These are phyloP conservation scores for Haliclona indistincta DNA, from an alignment of 37 sponge, comb jelly and placozoan species.

Conservation along the genomic window DNA sequence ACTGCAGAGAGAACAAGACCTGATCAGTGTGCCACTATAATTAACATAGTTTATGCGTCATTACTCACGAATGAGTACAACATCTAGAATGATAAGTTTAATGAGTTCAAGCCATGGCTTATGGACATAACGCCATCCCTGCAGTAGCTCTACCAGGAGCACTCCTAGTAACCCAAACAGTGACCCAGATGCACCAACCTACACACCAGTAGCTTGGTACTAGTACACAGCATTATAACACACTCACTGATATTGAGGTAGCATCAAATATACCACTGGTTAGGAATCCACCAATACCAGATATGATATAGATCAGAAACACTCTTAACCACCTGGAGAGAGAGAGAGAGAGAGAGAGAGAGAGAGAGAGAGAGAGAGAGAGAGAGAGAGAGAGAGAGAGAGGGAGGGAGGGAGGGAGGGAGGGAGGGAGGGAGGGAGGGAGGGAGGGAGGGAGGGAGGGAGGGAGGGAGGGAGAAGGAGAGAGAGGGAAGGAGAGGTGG, in stretches of 20 bases:
- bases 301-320: constrained; percentile 76
- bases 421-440: not conserved
- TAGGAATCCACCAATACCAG: constrained; percentile 87
- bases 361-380: not conserved
- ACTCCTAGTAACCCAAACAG: constrained; percentile 89
- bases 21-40: too few species aligned
- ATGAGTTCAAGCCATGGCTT: constrained; percentile 71
- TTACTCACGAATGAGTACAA: constrained; percentile 20
- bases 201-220: constrained; percentile 8
- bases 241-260: constrained; percentile 45
- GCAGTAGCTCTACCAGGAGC: constrained; percentile 83
- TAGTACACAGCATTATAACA: not conserved
- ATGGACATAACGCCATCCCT: constrained; percentile 80
- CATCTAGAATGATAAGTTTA: constrained; percentile 50
- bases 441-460: not conserved
- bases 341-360: not conserved
- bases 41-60: not conserved
- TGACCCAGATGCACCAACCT: constrained; percentile 83
- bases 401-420: constrained; percentile 4
- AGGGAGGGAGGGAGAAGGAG: not conserved
- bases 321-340: constrained; percentile 80
- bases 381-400: not conserved
- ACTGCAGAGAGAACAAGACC: too few species aligned
- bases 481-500: not conserved
- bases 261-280: constrained; percentile 73